Conservation (phyloP, 2,113 vertebrate species). For the Macrotis lagotis region DNA sequence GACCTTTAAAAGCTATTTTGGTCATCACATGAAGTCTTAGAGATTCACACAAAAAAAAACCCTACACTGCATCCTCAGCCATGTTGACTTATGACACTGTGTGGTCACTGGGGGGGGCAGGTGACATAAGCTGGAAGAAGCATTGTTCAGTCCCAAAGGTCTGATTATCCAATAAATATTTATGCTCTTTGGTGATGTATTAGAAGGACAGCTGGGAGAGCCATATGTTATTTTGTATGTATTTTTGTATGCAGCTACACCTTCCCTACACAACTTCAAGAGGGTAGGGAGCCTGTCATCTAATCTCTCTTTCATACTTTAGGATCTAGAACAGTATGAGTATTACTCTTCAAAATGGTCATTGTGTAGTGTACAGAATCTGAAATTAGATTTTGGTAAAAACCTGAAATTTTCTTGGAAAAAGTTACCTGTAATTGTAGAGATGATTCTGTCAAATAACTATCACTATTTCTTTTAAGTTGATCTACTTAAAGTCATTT, state of each 20-base stretch:
- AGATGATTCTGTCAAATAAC: constrained; percentile 15
- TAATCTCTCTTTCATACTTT: background rate
- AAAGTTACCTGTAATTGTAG: constrained; percentile 25
- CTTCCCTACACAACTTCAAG: background rate
- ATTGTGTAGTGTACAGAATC: constrained; percentile 11
- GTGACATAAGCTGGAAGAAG: constrained; percentile 73
- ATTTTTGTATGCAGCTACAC: background rate
- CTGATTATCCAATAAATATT: constrained; percentile 41
- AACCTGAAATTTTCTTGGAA: constrained; percentile 34
- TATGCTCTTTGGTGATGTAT: constrained; percentile 45
- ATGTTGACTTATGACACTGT: constrained; percentile 69
- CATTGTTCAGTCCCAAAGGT: constrained; percentile 66
- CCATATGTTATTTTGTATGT: background rate
- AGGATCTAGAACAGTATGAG: constrained; percentile 20
- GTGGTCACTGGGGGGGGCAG: constrained; percentile 69
- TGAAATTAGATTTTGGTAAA: constrained; percentile 29
- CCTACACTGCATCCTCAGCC: constrained; percentile 50
- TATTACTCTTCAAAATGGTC: constrained; percentile 1
- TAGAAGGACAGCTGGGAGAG: constrained; percentile 21
- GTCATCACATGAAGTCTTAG: constrained; percentile 55
- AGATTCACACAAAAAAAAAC: constrained; percentile 53
- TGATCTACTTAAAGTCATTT: constrained; percentile 18
- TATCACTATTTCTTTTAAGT: background rate
- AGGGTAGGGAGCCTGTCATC: background rate
- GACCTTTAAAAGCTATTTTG: constrained; percentile 63